Percentiles rank a stretch among this genome's conserved stretches.
Conservation (phyloP, 2,113 vertebrate species). For the Syngnathoides biaculeatus region DNA sequence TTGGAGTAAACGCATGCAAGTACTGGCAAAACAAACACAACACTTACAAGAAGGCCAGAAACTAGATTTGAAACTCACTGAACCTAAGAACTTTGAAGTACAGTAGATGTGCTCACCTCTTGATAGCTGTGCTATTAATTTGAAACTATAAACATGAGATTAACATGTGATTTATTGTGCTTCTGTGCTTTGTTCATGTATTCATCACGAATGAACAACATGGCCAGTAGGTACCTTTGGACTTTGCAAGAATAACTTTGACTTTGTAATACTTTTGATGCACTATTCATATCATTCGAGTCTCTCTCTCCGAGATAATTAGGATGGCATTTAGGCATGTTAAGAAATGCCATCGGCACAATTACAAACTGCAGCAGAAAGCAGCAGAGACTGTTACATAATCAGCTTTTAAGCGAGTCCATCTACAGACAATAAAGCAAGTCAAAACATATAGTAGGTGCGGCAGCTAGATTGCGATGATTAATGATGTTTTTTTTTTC, state of each 20-base stretch:
- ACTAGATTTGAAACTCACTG: too few relatives aligned
- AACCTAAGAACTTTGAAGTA: too few relatives aligned
- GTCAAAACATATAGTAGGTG: slow-evolving; percentile 13
- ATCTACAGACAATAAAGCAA: slow-evolving; percentile 25
- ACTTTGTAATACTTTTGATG: background rate
- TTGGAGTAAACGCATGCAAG: too few relatives aligned
- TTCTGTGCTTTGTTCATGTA: background rate
- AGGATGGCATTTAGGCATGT: slow-evolving; percentile 32
- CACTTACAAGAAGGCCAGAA: too few relatives aligned
- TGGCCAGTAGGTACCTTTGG: background rate
- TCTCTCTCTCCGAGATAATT: slow-evolving; percentile 6
- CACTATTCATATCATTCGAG: background rate
- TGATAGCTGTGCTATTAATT: too few relatives aligned
- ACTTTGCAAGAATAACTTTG: background rate
- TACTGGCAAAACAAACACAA: too few relatives aligned
- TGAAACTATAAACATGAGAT: background rate
- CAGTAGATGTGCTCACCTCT: too few relatives aligned
- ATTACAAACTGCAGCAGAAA: slow-evolving; percentile 28
- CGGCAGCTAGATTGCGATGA: slow-evolving; percentile 25
- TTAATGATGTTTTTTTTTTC: slow-evolving; percentile 39
- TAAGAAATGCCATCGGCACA: slow-evolving; percentile 22
- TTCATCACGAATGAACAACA: background rate
- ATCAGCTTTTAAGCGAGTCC: slow-evolving; percentile 28
- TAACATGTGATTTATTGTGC: background rate
- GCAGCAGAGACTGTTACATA: slow-evolving; percentile 16